Evolutionary conservation across 2,797 vertebrate species (phyloP).

Genomic region (Myioborus melanocephalus): DNA sequence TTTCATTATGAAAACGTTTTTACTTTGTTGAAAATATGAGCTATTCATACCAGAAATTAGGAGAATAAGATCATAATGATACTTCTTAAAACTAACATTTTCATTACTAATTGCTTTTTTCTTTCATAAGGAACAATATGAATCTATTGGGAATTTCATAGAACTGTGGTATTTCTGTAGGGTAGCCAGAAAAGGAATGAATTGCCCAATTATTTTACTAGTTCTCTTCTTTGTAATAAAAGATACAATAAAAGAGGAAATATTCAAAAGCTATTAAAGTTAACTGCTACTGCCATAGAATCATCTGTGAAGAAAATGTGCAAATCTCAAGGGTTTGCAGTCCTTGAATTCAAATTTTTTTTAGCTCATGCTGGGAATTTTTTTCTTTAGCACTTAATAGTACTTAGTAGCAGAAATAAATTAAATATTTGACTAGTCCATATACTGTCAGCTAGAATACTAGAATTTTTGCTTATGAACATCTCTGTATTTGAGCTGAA

Average conservation of each 20-base stretch:
- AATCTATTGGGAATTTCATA: conserved; percentile 38
- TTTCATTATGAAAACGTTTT: conserved; percentile 16
- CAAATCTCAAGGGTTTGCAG: neutral
- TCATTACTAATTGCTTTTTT: conserved; percentile 37
- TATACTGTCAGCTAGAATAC: neutral
- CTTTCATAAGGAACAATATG: conserved; percentile 22
- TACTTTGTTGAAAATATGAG: neutral
- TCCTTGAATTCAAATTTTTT: neutral
- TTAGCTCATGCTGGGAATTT: neutral
- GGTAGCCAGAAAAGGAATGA: conserved; percentile 1
- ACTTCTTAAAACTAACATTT: conserved; percentile 49
- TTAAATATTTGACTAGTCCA: neutral
- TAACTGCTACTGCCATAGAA: conserved; percentile 5
- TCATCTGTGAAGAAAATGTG: neutral
- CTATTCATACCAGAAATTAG: conserved; percentile 22
- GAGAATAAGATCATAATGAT: conserved; percentile 10
- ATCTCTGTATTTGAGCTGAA: neutral
- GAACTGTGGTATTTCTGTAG: conserved; percentile 16
- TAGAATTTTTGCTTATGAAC: neutral
- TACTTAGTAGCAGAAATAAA: neutral
- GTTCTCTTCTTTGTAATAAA: conserved; percentile 28
- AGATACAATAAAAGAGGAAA: conserved; percentile 11
- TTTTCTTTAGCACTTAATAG: neutral
- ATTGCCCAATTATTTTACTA: conserved; percentile 48
- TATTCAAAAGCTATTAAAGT: conserved; percentile 23